phyloP scores from a whole-genome alignment of 1,140 invertebrate species.

The Spodoptera litura region DNA sequence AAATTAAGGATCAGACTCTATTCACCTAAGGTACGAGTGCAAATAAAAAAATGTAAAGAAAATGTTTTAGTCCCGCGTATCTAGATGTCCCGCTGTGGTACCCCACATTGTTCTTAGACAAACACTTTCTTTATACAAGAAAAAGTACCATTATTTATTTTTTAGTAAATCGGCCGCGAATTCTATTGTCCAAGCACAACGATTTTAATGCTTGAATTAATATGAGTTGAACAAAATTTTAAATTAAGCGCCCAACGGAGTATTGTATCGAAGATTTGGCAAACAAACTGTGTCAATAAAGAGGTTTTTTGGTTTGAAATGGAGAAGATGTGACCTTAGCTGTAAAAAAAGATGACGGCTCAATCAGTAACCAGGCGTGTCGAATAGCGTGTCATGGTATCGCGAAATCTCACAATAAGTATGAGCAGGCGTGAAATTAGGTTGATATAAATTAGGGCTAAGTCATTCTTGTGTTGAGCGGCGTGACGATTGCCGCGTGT shows the following conservation, averaged over 20 bases:
- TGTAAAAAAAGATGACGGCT: conserved; percentile 64
- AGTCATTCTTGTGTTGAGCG: conserved; percentile 65
- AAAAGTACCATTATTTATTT: conserved; percentile 73
- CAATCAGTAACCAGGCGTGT: conserved; percentile 76
- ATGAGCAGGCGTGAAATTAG: conserved; percentile 81
- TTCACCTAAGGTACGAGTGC: conserved; percentile 75
- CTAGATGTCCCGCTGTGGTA: conserved; percentile 82
- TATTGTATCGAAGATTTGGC: conserved; percentile 56
- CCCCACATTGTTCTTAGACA: conserved; percentile 81
- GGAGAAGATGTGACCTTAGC: conserved; percentile 15
- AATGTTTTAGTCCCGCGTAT: conserved; percentile 73
- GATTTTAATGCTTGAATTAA: conserved; percentile 79
- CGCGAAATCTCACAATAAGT: conserved; percentile 76
- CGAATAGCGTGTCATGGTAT: conserved; percentile 81
- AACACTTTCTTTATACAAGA: conserved; percentile 79
- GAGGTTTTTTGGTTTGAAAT: conserved; percentile 22
- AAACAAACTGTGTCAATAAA: conserved; percentile 49
- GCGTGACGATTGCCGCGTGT: conserved; percentile 75
- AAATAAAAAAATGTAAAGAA: conserved; percentile 79
- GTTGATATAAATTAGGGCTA: conserved; percentile 76
- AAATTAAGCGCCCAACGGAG: conserved; percentile 60
- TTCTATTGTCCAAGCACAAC: conserved; percentile 66
- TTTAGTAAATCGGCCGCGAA: conserved; percentile 68
- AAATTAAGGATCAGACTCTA: conserved; percentile 81
- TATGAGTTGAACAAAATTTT: conserved; percentile 65